Base-by-base conservation (phyloP, 2,888 invertebrate species). In the Napeogenes inachia region DNA sequence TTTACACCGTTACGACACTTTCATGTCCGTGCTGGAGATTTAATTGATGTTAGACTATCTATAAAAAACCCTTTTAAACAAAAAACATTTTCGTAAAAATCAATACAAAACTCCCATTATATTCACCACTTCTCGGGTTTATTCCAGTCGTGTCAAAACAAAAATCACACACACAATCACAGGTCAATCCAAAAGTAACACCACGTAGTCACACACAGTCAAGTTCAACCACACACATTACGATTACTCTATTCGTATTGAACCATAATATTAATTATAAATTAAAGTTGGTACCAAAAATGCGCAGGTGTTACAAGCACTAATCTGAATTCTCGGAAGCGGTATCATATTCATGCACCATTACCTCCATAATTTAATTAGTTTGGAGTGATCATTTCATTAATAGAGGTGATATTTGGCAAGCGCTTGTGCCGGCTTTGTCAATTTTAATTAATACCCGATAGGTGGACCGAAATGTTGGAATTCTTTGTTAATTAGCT, bases 401-500 rank as follows among this genome's bases (percentile, higher is more conserved):
- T 88, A 88, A 87, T 88, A 89, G 84, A 86, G 83, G 82, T 81
- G 85, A 89, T 89, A 89, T 89, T 89, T 87, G 87, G 85, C 82
- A 79, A 80, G 79, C 81, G 78, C 82, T 81, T 81, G 79, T 76
- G 74, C 77, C 78, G 85, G 88, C 89, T 88, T 87, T 89, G 89
- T 89, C 89, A 87, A 88, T 89, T 89, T 90, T 90, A 90, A 90
- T 90, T 89, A 89, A 87, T 84, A 75, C 81, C 77, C 80, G 82
- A 88, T 89, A 89, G 87, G 89, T 88, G 86, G 83, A 84, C 84
- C 84, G 85, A 87, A 89, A 89, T 89, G 87, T 89, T 86, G 86
- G 80, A 89, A 90, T 90, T 89, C 89, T 89, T 89, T 84, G 78
- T 87, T 89, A 89, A 90, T 90, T 90, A 89, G 89, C 82, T 82